These are phyloP conservation scores for Drosophila ercepeae DNA, from an alignment of 1,140 invertebrate genomes.

Conservation along the genomic window DNA sequence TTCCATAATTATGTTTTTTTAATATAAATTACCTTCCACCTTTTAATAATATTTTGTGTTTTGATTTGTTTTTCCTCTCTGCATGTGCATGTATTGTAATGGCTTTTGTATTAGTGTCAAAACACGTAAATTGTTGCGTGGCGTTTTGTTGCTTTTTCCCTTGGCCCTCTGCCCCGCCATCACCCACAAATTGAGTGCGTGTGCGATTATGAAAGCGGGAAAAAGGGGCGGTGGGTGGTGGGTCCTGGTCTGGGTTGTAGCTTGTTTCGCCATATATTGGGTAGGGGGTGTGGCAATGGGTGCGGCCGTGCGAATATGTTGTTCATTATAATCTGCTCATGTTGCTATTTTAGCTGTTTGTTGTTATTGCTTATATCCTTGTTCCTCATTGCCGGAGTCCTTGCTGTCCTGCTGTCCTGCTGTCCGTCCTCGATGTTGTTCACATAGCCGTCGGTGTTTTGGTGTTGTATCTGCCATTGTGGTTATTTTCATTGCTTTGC, in stretches of 20 bases:
- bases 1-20: too few species aligned
- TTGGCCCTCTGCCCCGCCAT: background rate
- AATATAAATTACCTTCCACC: too few species aligned
- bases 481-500: constrained; percentile 77
- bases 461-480: constrained; percentile 59
- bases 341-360: constrained; percentile 80
- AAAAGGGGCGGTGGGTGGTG: constrained; percentile 1
- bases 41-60: too few species aligned
- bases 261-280: background rate
- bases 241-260: background rate
- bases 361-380: constrained; percentile 77
- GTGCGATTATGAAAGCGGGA: constrained; percentile 51
- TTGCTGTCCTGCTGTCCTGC: too few species aligned
- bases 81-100: constrained; percentile 71
- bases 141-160: constrained; percentile 59
- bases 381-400: constrained; percentile 3
- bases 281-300: constrained; percentile 43
- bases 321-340: constrained; percentile 81
- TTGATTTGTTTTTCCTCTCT: background rate
- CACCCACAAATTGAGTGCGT: constrained; percentile 22
- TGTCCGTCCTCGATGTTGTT: constrained; percentile 49
- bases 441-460: constrained; percentile 31
- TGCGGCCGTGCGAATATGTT: constrained; percentile 80
- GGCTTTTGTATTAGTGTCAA: constrained; percentile 80
- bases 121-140: constrained; percentile 81